These are phyloP conservation scores for Myripristis murdjan DNA, from an alignment of 2,797 vertebrate genomes.

Conservation along the genomic window DNA sequence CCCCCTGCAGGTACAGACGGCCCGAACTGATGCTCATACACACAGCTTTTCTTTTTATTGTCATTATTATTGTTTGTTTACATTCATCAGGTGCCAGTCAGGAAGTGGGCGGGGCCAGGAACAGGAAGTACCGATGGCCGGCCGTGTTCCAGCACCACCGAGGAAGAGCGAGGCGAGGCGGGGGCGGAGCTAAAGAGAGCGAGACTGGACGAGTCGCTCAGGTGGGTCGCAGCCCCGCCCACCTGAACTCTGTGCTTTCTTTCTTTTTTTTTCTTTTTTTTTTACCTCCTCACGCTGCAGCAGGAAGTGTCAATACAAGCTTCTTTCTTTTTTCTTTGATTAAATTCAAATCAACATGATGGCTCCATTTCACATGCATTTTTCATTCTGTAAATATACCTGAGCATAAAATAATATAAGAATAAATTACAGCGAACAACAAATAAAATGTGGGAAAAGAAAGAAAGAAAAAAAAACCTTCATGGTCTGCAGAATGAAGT, in stretches of 20 bases:
- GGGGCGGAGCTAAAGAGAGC: conserved; percentile 29
- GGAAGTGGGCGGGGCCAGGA: conserved; percentile 17
- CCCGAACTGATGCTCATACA: neutral
- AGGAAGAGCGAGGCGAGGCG: conserved; percentile 20
- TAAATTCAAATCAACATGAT: too few relatives aligned
- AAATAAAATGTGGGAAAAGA: too few relatives aligned
- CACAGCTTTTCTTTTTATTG: neutral
- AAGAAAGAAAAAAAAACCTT: too few relatives aligned
- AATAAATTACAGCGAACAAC: too few relatives aligned
- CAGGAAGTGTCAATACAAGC: neutral
- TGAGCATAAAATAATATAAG: too few relatives aligned
- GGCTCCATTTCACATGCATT: too few relatives aligned
- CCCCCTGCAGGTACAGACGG: conserved; percentile 32
- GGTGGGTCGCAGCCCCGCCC: neutral
- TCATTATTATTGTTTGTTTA: neutral
- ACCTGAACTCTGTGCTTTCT: neutral
- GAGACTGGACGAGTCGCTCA: conserved; percentile 38
- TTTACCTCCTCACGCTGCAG: neutral
- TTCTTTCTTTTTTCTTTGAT: neutral
- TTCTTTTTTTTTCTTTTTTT: too few relatives aligned
- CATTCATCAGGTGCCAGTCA: neutral
- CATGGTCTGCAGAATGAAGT: too few relatives aligned
- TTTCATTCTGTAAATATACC: too few relatives aligned
- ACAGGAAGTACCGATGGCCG: conserved; percentile 4
- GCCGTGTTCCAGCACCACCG: conserved; percentile 20